Evolutionary conservation across 2,797 vertebrate genomes (phyloP).

Genomic region (Hippoglossus hippoglossus): DNA sequence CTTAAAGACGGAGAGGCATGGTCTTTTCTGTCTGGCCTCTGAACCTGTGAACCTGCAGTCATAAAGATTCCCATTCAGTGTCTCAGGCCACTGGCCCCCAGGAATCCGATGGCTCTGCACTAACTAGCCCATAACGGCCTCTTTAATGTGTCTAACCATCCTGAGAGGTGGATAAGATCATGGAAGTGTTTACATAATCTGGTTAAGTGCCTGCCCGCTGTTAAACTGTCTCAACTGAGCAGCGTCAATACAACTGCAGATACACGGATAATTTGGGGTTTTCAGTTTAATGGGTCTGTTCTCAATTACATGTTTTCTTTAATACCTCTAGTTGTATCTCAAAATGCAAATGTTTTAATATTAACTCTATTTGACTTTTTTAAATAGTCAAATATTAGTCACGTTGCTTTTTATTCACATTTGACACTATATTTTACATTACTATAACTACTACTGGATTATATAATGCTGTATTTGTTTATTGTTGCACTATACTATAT

Average conservation of each 20-base stretch:
- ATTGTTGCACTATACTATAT: too few relatives aligned
- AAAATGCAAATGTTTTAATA: too few relatives aligned
- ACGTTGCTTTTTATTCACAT: too few relatives aligned
- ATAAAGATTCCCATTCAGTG: conserved; percentile 44
- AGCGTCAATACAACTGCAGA: neutral
- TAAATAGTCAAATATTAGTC: too few relatives aligned
- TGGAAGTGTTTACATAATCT: conserved; percentile 37
- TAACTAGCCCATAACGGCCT: conserved; percentile 33
- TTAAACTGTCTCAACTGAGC: conserved; percentile 15
- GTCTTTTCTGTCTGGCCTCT: conserved; percentile 31
- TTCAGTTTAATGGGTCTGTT: neutral
- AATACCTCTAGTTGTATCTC: too few relatives aligned
- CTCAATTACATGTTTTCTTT: neutral
- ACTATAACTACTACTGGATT: too few relatives aligned
- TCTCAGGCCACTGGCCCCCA: conserved; percentile 35
- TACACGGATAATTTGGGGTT: neutral
- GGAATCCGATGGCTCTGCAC: conserved; percentile 53
- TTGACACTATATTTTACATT: too few relatives aligned
- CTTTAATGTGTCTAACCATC: conserved; percentile 34
- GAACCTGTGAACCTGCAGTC: conserved; percentile 37
- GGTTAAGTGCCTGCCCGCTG: conserved; percentile 13
- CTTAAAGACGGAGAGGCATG: conserved; percentile 33
- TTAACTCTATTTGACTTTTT: too few relatives aligned
- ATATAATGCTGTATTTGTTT: too few relatives aligned
- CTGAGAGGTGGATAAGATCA: conserved; percentile 41